A percentile compares a stretch with the other conserved stretches of the same genome.
Evolutionary conservation across 2,797 vertebrate genomes (phyloP).

Genomic region (Siniperca obscura): DNA sequence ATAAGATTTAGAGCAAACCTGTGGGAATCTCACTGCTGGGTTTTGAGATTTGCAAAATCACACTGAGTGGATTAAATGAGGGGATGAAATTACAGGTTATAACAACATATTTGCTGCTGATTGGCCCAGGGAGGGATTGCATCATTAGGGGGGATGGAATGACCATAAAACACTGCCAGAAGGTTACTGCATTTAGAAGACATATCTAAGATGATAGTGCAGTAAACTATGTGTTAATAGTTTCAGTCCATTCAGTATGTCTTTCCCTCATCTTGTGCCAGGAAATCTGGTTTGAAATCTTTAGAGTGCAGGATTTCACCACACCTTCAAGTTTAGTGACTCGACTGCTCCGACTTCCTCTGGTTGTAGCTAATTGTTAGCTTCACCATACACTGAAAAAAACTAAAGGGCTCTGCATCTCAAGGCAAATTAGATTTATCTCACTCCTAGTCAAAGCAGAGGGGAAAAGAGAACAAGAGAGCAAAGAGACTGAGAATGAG

Average conservation of each 20-base stretch:
- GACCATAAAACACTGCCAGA: background rate
- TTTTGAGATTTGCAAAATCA: slow-evolving; percentile 20
- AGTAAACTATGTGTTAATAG: background rate
- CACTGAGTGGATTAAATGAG: slow-evolving; percentile 14
- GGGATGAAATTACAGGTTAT: slow-evolving; percentile 10
- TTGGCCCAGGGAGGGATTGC: slow-evolving; percentile 14
- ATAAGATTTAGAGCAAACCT: slow-evolving; percentile 41
- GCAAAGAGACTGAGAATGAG: slow-evolving; percentile 20
- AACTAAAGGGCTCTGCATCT: slow-evolving; percentile 11
- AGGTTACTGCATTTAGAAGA: background rate
- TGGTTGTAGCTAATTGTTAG: slow-evolving; percentile 33
- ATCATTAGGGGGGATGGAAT: background rate
- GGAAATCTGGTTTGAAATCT: slow-evolving; percentile 18
- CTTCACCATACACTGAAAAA: background rate
- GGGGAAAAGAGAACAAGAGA: background rate
- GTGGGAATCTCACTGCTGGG: slow-evolving; percentile 14
- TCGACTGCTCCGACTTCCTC: background rate
- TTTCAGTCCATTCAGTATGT: background rate
- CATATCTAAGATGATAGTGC: background rate
- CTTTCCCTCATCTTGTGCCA: background rate
- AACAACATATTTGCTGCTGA: slow-evolving; percentile 26
- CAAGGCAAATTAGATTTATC: slow-evolving; percentile 55
- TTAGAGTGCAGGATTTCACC: slow-evolving; percentile 23
- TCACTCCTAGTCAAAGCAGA: slow-evolving; percentile 43
- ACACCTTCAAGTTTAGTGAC: slow-evolving; percentile 16